A percentile compares a stretch with the other conserved stretches of the same genome.
Evolutionary conservation across 2,888 invertebrate genomes (phyloP).

Genomic region (Tetragonisca angustula): DNA sequence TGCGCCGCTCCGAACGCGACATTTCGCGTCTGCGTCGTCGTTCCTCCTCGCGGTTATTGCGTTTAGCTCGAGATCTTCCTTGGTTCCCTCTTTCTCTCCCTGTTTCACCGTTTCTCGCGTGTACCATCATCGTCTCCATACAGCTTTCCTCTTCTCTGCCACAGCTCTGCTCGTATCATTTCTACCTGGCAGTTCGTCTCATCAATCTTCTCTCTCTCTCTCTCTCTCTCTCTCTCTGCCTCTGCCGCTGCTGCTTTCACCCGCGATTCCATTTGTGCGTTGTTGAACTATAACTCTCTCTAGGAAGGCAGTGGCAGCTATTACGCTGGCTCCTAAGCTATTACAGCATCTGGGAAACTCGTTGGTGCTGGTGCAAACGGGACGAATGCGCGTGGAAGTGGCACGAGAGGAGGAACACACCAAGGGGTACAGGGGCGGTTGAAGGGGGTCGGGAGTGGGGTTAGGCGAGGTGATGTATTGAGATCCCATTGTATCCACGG

Average conservation of each 20-base stretch:
- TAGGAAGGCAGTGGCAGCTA: constrained; percentile 81
- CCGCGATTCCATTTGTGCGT: constrained; percentile 79
- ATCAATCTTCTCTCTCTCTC: constrained; percentile 22
- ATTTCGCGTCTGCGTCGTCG: constrained; percentile 72
- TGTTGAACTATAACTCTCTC: constrained; percentile 83
- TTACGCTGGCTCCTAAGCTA: constrained; percentile 82
- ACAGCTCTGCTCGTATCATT: constrained; percentile 23
- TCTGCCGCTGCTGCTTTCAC: constrained; percentile 52
- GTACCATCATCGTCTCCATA: constrained; percentile 47
- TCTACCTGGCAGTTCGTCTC: constrained; percentile 40
- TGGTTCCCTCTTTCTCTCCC: constrained; percentile 9
- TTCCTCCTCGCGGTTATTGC: constrained; percentile 73
- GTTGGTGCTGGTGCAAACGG: constrained; percentile 61
- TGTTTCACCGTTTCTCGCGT: constrained; percentile 18
- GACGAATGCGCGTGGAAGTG: constrained; percentile 43
- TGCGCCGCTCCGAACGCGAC: constrained; percentile 66
- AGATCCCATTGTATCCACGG: constrained; percentile 84
- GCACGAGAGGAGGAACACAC: constrained; percentile 48
- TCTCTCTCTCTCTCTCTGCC: constrained; percentile 28
- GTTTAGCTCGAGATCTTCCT: constrained; percentile 54
- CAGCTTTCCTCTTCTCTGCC: constrained; percentile 30
- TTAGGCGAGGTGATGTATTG: constrained; percentile 84
- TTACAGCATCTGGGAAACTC: constrained; percentile 80
- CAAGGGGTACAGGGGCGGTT: constrained; percentile 45
- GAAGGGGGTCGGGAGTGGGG: constrained; percentile 62